Conservation (phyloP, 2,888 invertebrate genomes). For the Netelia virgata region DNA sequence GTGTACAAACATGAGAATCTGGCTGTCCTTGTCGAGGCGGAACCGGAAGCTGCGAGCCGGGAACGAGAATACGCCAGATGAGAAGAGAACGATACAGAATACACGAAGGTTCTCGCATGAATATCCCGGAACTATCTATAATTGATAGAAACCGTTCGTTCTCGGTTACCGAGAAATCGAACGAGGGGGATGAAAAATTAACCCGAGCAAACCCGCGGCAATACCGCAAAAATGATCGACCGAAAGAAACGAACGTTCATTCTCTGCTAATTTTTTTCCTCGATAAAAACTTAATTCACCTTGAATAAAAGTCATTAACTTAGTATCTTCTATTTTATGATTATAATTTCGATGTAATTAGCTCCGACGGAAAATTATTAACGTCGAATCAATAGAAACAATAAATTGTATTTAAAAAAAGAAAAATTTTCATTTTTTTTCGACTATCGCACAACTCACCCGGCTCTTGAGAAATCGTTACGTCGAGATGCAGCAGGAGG, state of each 20-base stretch:
- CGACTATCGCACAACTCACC: constrained; percentile 45
- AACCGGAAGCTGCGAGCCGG: constrained; percentile 53
- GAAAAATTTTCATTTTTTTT: too few relatives aligned
- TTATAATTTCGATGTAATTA: too few relatives aligned
- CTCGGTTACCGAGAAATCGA: not conserved
- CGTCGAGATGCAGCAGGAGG: constrained; percentile 74
- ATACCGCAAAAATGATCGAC: not conserved
- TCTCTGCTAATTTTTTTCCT: not conserved
- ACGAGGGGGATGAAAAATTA: constrained; percentile 18
- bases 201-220: constrained; percentile 9
- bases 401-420: too few relatives aligned
- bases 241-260: not conserved
- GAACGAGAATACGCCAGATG: constrained; percentile 27
- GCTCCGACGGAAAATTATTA: too few relatives aligned
- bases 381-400: too few relatives aligned
- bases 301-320: not conserved
- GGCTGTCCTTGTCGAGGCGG: constrained; percentile 37
- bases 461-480: constrained; percentile 1
- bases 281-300: not conserved
- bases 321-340: too few relatives aligned
- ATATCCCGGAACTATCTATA: constrained; percentile 56
- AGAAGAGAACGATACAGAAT: constrained; percentile 14
- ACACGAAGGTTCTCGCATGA: constrained; percentile 7
- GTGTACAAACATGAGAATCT: not conserved
- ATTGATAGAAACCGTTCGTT: constrained; percentile 60